Conservation (phyloP, 2,113 vertebrate genomes). For the Cynoglossus semilaevis region DNA sequence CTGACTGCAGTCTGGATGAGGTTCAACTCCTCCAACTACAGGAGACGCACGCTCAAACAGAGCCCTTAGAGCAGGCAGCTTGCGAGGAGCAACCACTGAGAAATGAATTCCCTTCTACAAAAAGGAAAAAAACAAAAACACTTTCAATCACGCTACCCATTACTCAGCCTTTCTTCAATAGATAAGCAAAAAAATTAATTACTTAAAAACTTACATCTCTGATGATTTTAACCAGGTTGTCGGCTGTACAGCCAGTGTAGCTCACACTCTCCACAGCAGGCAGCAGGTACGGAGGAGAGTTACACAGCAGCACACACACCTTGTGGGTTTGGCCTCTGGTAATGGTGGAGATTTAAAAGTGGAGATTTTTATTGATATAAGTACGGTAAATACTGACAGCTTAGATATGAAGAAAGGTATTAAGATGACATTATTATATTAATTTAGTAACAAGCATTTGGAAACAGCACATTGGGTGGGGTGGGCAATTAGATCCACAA, state of each 20-base stretch:
- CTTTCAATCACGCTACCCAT: not conserved
- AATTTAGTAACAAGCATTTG: too few species aligned
- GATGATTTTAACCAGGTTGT: slow-evolving; percentile 89
- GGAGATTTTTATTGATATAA: not conserved
- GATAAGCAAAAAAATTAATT: not conserved
- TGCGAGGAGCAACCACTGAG: slow-evolving; percentile 87
- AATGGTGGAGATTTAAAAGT: slow-evolving; percentile 4
- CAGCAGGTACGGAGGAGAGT: slow-evolving; percentile 88
- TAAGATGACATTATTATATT: too few species aligned
- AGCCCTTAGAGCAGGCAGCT: slow-evolving; percentile 83
- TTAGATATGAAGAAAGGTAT: too few species aligned
- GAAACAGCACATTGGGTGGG: too few species aligned
- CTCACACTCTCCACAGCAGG: slow-evolving; percentile 91
- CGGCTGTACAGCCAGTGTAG: slow-evolving; percentile 87
- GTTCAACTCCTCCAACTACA: slow-evolving; percentile 74
- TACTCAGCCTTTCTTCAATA: not conserved
- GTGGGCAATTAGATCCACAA: too few species aligned
- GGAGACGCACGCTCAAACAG: slow-evolving; percentile 85
- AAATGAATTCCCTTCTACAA: slow-evolving; percentile 87
- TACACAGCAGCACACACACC: slow-evolving; percentile 90
- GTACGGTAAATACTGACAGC: too few species aligned
- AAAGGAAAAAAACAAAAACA: not conserved
- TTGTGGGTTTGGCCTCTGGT: slow-evolving; percentile 88
- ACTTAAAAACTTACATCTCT: slow-evolving; percentile 78
- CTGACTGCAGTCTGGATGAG: slow-evolving; percentile 84